A percentile compares a stretch with the other conserved stretches of the same genome.
Evolutionary conservation across 2,888 invertebrate species (phyloP).

Genomic region (Polyommatus iphigenia): DNA sequence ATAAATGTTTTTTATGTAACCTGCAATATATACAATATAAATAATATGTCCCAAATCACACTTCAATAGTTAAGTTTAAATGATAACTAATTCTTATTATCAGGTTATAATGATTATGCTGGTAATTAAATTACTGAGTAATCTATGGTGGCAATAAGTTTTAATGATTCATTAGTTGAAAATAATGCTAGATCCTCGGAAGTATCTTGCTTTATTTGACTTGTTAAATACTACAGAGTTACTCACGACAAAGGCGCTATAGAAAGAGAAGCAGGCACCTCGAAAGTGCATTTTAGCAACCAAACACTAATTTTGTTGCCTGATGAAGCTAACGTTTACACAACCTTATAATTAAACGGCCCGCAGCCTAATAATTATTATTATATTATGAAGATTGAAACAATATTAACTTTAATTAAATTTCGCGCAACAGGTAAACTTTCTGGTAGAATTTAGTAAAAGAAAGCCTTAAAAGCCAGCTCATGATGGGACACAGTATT

Average conservation of each 20-base stretch:
- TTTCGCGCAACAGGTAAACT: too few species aligned
- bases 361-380: not conserved
- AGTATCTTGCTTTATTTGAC: conserved; percentile 9
- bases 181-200: not conserved
- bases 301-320: conserved; percentile 15
- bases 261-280: not conserved
- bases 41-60: too few species aligned
- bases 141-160: not conserved
- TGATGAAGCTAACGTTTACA: conserved; percentile 5
- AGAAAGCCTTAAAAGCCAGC: too few species aligned
- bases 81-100: too few species aligned
- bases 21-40: not conserved
- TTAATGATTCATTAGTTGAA: not conserved
- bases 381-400: too few species aligned
- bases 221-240: not conserved
- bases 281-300: not conserved
- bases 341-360: not conserved
- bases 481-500: not conserved
- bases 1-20: not conserved
- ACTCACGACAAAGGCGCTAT: not conserved
- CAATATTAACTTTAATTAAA: too few species aligned
- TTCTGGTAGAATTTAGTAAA: too few species aligned
- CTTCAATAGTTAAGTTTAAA: too few species aligned
- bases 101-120: too few species aligned
- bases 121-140: not conserved